A percentile compares a stretch with the other conserved stretches of the same genome.
These are phyloP conservation scores for Drosophila trapezifrons DNA, from an alignment of 1,140 invertebrate genomes.

Conservation along the genomic window DNA sequence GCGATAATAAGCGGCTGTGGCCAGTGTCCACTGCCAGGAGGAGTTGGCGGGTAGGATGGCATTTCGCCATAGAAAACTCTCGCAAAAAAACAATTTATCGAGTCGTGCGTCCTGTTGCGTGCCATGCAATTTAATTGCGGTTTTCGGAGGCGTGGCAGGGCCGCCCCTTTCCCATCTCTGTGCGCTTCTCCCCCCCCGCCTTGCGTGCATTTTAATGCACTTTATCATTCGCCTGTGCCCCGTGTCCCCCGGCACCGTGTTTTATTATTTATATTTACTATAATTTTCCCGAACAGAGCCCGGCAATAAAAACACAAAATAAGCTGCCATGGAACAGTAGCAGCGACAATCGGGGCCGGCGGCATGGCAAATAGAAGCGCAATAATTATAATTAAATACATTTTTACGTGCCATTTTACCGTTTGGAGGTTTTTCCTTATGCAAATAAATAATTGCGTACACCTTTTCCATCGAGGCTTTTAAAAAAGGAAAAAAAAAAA, in stretches of 20 bases:
- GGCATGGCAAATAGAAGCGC: constrained; percentile 54
- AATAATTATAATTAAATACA: constrained; percentile 83
- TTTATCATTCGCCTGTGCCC: constrained; percentile 62
- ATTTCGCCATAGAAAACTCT: constrained; percentile 44
- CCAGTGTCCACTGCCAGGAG: constrained; percentile 28
- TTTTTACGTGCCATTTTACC: constrained; percentile 78
- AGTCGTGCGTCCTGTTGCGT: constrained; percentile 79
- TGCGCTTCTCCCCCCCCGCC: constrained; percentile 2
- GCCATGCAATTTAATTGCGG: constrained; percentile 74
- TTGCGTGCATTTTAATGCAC: constrained; percentile 79
- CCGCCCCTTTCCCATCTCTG: constrained; percentile 16
- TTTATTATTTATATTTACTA: constrained; percentile 83
- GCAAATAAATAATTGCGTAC: constrained; percentile 75
- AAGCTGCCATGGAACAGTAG: constrained; percentile 30
- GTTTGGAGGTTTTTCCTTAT: constrained; percentile 60
- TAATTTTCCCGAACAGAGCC: constrained; percentile 62
- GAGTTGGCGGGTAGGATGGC: constrained; percentile 7
- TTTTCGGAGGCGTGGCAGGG: constrained; percentile 56
- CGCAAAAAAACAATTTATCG: constrained; percentile 68
- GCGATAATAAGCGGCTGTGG: constrained; percentile 67
- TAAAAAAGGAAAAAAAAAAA: constrained; percentile 12
- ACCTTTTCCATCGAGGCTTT: constrained; percentile 43
- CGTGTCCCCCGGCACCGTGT: constrained; percentile 54
- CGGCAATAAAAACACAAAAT: constrained; percentile 47
- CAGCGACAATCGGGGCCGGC: constrained; percentile 10